Base-by-base conservation (phyloP, 2,797 vertebrate genomes). In the Podargus strigoides region DNA sequence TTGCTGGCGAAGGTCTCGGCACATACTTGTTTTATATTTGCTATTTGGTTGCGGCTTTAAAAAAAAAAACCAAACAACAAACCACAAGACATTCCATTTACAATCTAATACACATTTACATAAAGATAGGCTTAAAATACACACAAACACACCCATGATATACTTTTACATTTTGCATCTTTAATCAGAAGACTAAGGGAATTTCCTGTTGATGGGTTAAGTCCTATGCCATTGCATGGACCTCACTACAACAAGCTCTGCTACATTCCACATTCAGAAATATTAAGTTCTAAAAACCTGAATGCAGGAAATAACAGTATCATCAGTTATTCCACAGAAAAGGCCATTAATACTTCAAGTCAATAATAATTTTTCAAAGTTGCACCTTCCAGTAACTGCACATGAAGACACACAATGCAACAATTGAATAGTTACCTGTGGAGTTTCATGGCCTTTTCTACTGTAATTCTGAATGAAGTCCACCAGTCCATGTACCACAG, bases 11-110 rank as follows among this genome's bases (percentile, higher is more conserved):
- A 99, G 98, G 97, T 99, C 99, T 96, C 99, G 97, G 96, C 99
- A 99, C 99, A 99, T 99, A 94, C 99, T 99, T 91, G 99, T 99
- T 98, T 99, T 99, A 69, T 99, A 99, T 96, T 99, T 99, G 98
- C 98, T 99, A 97, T 99, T 99, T 82, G 99, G 98, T 95, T 99
- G 99, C 68, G 99, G 98, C 99, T 99, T 97, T 20, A 73, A 74
- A 85, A 36, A 85, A 89, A 89, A 94, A 81, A 59, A 73, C 23
- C 11, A n/a, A 49, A 63, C 47, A 96, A n/a, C n/a, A 44, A 47
- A 44, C 42, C 32, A 93, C 34, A 94, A 55, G 21, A 90, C 23
- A 82, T n/a, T 76, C 16, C 12, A 72, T 30, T 93, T 91, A 93
- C 12, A 42, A 82, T 81, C 68, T 68, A 88, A 78, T 15, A 78